A percentile compares a stretch with the other conserved stretches of the same genome.
These are phyloP conservation scores for Calameuta pallipes DNA, from an alignment of 2,888 invertebrate genomes.

Conservation along the genomic window DNA sequence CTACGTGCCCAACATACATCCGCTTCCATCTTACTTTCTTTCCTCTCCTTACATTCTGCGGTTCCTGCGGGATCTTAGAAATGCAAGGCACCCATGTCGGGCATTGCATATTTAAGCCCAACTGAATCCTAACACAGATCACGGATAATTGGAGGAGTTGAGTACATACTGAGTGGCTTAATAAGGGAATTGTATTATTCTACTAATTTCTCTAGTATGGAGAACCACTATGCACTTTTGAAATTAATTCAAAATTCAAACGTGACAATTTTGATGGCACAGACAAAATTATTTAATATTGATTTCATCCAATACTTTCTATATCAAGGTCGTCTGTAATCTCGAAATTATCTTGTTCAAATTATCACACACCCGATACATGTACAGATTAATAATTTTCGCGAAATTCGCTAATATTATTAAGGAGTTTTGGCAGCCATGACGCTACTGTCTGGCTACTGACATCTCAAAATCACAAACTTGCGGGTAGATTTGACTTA, in stretches of 20 bases:
- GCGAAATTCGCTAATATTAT: neutral
- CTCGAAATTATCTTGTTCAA: neutral
- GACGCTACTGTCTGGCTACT: neutral
- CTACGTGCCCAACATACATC: constrained; percentile 66
- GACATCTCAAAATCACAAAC: constrained; percentile 14
- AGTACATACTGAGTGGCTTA: neutral
- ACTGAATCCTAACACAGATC: constrained; percentile 42
- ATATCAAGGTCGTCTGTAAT: neutral
- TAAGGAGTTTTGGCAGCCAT: neutral
- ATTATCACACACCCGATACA: neutral
- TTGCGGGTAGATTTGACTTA: constrained; percentile 39
- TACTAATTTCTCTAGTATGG: neutral
- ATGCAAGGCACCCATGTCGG: constrained; percentile 47
- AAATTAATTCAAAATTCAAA: neutral
- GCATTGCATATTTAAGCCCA: constrained; percentile 55
- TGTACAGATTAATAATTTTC: neutral
- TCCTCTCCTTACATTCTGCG: constrained; percentile 29
- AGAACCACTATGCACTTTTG: neutral
- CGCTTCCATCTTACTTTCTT: constrained; percentile 52
- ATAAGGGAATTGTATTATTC: neutral
- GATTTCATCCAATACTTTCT: neutral
- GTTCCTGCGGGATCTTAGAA: constrained; percentile 49
- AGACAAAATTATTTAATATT: neutral
- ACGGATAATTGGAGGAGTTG: constrained; percentile 30
- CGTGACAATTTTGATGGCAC: neutral